Evolutionary conservation across 1,140 invertebrate genomes (phyloP), one percentile per base, ranked within the genome.

Genomic region (Bombyx mandarina): DNA sequence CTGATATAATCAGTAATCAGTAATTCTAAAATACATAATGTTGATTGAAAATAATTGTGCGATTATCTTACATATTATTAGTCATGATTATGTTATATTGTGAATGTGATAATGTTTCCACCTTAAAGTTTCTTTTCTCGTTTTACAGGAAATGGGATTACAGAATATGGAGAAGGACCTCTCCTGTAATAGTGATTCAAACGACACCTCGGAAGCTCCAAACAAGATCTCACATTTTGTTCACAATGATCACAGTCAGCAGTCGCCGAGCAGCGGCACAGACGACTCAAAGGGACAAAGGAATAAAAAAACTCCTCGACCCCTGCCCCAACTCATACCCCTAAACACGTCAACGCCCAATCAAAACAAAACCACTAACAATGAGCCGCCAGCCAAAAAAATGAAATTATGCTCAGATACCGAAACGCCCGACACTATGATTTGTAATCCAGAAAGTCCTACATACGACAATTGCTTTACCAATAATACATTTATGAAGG

Each of bases 261-360:
- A 61, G 0, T 75, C 71, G 22, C 66, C 66, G 2, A 65, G 63
- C 12, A 50, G 50, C 42, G 55, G 62, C 8, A 52, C 57, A 18
- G 76, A 83, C 52, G 80, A 82, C 10, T 56, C 56, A 8, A 81
- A 74, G 62, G 65, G 61, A 45, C 68, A 78, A 48, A 84, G 77
- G 62, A 70, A 78, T 54, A 92, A 90, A 54, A 90, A 90, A 69
- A 74, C 88, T 22, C 76, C 90, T 26, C 81, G 92, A 45, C 92
- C 93, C 0, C 89, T 93, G 65, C 93, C 93, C 44, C 93, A 93
- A 72, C 86, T 94, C 6, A 93, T 94, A 74, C 93, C 93, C 1
- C 90, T 94, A 55, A 81, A 80, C 57, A 58, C 78, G 8, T 87
- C 82, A 22, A 80, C 81, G 1, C 81, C 82, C 12, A 85, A 74